These are phyloP conservation scores for Drosophila gaucha DNA, from an alignment of 2,888 invertebrate genomes.

Conservation along the genomic window DNA sequence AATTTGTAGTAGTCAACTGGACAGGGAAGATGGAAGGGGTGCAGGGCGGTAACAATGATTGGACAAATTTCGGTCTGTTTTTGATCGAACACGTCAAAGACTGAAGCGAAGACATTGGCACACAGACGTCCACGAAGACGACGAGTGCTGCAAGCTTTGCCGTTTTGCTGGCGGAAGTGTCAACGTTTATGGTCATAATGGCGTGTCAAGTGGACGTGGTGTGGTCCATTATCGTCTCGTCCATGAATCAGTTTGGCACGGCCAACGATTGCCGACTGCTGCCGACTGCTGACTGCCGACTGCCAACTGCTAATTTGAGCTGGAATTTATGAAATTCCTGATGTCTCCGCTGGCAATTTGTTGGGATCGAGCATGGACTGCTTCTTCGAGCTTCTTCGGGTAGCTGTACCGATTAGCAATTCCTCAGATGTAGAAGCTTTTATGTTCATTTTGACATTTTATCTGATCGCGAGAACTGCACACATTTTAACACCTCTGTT, in stretches of 20 bases:
- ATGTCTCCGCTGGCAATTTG: constrained; percentile 64
- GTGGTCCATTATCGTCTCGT: constrained; percentile 71
- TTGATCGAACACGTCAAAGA: constrained; percentile 68
- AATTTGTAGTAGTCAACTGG: constrained; percentile 70
- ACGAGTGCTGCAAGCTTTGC: constrained; percentile 7
- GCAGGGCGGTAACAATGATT: constrained; percentile 41
- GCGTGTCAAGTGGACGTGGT: constrained; percentile 77
- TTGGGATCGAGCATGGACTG: constrained; percentile 34
- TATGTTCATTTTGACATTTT: constrained; percentile 83
- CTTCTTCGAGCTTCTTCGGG: constrained; percentile 2
- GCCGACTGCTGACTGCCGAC: constrained; percentile 14
- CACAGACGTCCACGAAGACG: background rate
- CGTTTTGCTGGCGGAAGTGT: constrained; percentile 68
- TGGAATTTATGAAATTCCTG: constrained; percentile 77
- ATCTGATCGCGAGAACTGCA: constrained; percentile 82
- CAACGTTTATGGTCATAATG: constrained; percentile 83
- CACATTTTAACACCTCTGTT: constrained; percentile 79
- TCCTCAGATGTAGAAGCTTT: constrained; percentile 83
- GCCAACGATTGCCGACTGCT: constrained; percentile 17
- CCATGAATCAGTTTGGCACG: constrained; percentile 47
- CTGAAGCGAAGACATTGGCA: constrained; percentile 9
- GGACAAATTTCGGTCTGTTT: constrained; percentile 78
- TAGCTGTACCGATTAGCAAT: constrained; percentile 70
- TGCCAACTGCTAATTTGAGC: constrained; percentile 69
- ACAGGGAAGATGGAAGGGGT: background rate